Percentiles rank a stretch among this genome's conserved stretches.
These are phyloP conservation scores for Polypedilum pembai DNA, from an alignment of 1,140 invertebrate species.

Conservation along the genomic window DNA sequence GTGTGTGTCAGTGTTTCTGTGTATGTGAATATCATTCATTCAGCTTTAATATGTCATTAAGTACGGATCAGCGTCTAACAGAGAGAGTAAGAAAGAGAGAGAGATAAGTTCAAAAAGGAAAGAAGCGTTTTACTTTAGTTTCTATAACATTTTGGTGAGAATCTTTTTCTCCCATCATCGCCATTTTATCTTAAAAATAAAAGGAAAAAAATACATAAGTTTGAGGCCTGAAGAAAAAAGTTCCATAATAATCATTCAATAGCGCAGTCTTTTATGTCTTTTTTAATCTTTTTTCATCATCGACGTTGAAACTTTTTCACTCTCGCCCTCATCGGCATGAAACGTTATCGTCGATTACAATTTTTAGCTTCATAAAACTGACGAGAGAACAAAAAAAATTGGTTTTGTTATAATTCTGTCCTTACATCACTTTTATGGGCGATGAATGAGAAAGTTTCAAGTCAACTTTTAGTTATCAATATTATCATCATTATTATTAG, in stretches of 20 bases:
- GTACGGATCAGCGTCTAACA: slow-evolving; percentile 10
- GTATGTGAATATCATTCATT: neutral
- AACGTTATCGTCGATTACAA: neutral
- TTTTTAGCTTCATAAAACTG: neutral
- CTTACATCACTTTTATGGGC: neutral
- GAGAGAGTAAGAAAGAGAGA: neutral
- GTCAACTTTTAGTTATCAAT: neutral
- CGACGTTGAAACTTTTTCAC: slow-evolving; percentile 8
- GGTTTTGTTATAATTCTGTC: neutral
- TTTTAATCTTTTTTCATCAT: slow-evolving; percentile 8
- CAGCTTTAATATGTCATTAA: slow-evolving; percentile 6
- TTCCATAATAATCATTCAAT: slow-evolving; percentile 7
- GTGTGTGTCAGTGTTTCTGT: neutral
- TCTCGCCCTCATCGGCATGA: slow-evolving; percentile 2
- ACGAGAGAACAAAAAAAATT: neutral
- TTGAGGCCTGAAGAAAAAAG: neutral
- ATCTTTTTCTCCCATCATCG: too few species aligned
- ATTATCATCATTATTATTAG: neutral
- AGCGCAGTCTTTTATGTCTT: slow-evolving; percentile 16
- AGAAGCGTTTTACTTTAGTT: neutral
- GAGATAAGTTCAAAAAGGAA: neutral
- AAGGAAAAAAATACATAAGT: too few species aligned
- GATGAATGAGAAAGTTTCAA: slow-evolving; percentile 4
- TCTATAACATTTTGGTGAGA: too few species aligned
- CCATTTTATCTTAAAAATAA: too few species aligned